These are phyloP conservation scores for Indicator indicator DNA, from an alignment of 2,113 vertebrate genomes.

Conservation along the genomic window DNA sequence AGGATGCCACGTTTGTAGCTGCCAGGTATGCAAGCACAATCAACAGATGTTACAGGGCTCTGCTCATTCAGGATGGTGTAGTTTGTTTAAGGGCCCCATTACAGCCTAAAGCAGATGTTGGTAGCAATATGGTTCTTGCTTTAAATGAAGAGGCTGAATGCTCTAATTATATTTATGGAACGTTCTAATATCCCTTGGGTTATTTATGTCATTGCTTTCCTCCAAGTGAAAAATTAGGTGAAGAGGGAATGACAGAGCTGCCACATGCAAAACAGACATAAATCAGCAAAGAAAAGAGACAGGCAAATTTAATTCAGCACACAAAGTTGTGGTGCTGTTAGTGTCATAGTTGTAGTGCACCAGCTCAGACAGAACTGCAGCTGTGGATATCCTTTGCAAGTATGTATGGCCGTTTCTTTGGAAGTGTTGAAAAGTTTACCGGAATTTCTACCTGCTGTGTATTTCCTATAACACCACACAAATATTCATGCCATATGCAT, in stretches of 20 bases:
- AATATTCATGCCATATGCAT: background rate
- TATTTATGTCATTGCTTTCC: slow-evolving; percentile 1
- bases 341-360: background rate
- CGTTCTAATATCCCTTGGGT: slow-evolving; percentile 17
- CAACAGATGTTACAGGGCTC: background rate
- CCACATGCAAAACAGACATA: background rate
- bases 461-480: background rate
- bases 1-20: background rate
- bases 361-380: background rate
- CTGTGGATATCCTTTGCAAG: background rate
- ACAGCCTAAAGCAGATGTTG: slow-evolving; percentile 30
- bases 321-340: background rate
- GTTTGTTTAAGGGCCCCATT: slow-evolving; percentile 23
- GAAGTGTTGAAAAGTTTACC: background rate
- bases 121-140: slow-evolving; percentile 17
- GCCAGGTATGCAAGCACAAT: background rate
- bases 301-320: background rate
- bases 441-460: background rate
- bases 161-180: slow-evolving; percentile 41
- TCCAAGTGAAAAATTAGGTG: slow-evolving; percentile 25
- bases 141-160: slow-evolving; percentile 49
- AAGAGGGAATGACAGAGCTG: background rate
- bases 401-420: background rate
- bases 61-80: background rate
- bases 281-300: background rate